These are phyloP conservation scores for Terebella lapidaria DNA, from an alignment of 2,888 invertebrate genomes.

Conservation along the genomic window DNA sequence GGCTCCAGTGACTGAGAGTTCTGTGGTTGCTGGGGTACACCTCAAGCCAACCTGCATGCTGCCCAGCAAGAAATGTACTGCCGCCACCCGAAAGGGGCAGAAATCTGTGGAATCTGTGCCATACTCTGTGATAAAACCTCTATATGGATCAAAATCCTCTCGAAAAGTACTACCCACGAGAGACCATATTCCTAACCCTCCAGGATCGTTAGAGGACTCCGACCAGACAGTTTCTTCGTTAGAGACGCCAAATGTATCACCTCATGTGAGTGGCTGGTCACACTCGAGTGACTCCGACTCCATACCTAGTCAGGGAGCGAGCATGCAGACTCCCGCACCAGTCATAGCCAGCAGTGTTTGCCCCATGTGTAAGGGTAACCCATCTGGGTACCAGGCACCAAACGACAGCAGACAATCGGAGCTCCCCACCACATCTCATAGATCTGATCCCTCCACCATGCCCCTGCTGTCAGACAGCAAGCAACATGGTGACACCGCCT, in stretches of 20 bases:
- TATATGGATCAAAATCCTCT: background rate
- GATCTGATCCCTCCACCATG: background rate
- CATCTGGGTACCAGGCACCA: background rate
- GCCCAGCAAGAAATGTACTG: background rate
- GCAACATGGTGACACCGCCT: background rate
- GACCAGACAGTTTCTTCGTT: background rate
- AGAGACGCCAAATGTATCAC: background rate
- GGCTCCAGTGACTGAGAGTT: too few species aligned
- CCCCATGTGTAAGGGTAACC: background rate
- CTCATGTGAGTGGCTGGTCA: background rate
- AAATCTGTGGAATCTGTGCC: too few species aligned
- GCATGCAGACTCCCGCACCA: background rate
- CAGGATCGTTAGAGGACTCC: too few species aligned
- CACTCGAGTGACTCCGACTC: background rate
- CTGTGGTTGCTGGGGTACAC: background rate
- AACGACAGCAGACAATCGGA: background rate
- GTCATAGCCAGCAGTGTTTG: background rate
- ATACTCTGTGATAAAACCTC: background rate
- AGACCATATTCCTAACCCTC: too few species aligned
- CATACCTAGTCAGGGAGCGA: too few species aligned
- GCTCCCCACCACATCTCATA: background rate
- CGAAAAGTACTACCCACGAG: background rate
- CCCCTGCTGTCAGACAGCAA: background rate
- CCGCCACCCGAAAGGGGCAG: background rate
- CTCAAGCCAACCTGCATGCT: background rate